Percentiles rank a stretch among this genome's conserved stretches.
Evolutionary conservation across 1,140 invertebrate genomes (phyloP).

Genomic region (Penaeus chinensis): DNA sequence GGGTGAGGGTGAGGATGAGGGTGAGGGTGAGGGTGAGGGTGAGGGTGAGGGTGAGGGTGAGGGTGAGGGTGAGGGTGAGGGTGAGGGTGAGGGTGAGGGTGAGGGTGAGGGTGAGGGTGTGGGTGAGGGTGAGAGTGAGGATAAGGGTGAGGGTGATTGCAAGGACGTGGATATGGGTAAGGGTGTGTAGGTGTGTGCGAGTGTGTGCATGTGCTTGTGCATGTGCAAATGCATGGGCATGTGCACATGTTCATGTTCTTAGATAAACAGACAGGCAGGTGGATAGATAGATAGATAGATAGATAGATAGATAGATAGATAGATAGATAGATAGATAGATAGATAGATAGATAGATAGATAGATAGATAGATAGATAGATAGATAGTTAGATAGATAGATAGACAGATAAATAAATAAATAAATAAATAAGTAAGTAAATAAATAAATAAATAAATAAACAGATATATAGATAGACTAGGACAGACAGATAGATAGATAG

Average conservation of each 20-base stretch:
- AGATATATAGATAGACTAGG: too few relatives aligned
- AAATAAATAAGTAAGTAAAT: too few relatives aligned
- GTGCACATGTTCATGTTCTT: not conserved
- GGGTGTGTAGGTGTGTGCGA: not conserved
- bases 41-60: constrained; percentile 1
- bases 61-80: not conserved
- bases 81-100: not conserved
- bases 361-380: too few relatives aligned
- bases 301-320: too few relatives aligned
- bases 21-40: not conserved
- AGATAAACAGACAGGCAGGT: too few relatives aligned
- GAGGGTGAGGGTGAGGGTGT: not conserved
- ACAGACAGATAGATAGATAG: too few relatives aligned
- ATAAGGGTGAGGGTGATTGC: not conserved
- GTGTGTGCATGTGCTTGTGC: not conserved
- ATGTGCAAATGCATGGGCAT: not conserved
- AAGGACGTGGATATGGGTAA: not conserved
- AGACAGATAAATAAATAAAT: too few relatives aligned
- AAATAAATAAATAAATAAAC: too few relatives aligned
- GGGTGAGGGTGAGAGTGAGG: not conserved
- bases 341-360: too few relatives aligned
- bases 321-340: too few relatives aligned
- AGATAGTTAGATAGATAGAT: too few relatives aligned
- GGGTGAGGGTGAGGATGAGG: not conserved
- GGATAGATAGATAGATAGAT: too few relatives aligned